Base-by-base conservation (phyloP, 2,888 invertebrate species). In the Megaustenia siamemsis region DNA sequence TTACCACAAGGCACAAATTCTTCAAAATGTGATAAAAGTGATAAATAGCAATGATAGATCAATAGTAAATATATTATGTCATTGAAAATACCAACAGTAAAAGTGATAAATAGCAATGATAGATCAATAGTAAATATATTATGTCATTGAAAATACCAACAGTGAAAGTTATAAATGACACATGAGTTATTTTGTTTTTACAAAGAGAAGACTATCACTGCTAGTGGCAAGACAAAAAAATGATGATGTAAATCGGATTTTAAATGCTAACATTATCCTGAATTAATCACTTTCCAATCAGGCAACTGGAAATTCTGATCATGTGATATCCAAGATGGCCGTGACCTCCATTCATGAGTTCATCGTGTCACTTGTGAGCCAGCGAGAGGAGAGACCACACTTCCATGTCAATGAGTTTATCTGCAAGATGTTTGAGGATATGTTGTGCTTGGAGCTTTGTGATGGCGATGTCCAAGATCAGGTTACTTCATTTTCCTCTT, bases 401-500 rank as follows among this genome's bases (percentile, higher is more conserved):
- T 98, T 98, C 94, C 98, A 98, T 93, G 98, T 98, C 93, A 98
- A 98, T 93, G 98, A 98, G 94, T 97, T 98, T 0, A 95, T 98
- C 15, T 96, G 98, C 89, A 98, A 98, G 92, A 98, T 98, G 0
- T 98, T 98, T 93, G 98, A 99, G 94, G 98, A 98, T 93, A 95
- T 99, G 66, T 95, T 99, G 0, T 98, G 98, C 93, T 95, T 98
- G 91, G 98, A 99, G 93, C 95, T 98, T 18, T 98, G 98, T 93
- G 98, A 98, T 94, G 96, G 96, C 85, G 98, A 99, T 94, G 97
- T 98, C 66, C 98, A 98, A 95, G 95, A 96, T 90, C 95, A 95
- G 94, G 97, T 96, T 93, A 90, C 56, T 80, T 10, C 12, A 18
- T 4, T 35, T 12, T 68, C 15, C 32, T n/a, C n/a, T n/a, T n/a